Evolutionary conservation across 2,888 invertebrate species (phyloP).

Genomic region (Criorhina ranunculi): DNA sequence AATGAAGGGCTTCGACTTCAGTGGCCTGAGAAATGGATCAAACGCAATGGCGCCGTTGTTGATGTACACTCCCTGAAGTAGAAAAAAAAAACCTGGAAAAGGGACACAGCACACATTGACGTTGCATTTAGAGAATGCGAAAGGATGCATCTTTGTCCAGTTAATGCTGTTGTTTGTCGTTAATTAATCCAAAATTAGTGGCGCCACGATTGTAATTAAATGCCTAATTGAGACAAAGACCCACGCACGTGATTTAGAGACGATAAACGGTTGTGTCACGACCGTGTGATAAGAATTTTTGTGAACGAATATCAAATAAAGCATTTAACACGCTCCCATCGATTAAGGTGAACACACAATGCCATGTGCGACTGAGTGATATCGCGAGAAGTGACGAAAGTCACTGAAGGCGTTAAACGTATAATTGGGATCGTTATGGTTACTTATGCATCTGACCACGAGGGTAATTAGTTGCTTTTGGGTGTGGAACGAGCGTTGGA

Average conservation of each 20-base stretch:
- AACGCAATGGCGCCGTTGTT: conserved; percentile 51
- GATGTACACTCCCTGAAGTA: conserved; percentile 42
- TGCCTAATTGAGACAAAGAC: conserved; percentile 15
- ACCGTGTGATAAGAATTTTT: conserved; percentile 14
- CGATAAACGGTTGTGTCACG: conserved; percentile 18
- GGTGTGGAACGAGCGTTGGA: too few relatives aligned
- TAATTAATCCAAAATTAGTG: conserved; percentile 13
- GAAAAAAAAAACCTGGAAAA: conserved; percentile 4
- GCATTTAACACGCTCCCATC: conserved; percentile 32
- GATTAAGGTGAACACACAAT: conserved; percentile 6
- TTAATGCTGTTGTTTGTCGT: not conserved
- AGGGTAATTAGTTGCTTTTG: too few relatives aligned
- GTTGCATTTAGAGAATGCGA: conserved; percentile 33
- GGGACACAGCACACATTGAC: not conserved
- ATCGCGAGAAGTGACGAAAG: conserved; percentile 14
- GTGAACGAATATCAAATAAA: conserved; percentile 30
- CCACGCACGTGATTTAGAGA: not conserved
- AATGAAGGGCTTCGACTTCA: conserved; percentile 44
- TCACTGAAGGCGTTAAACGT: conserved; percentile 11
- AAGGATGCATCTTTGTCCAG: conserved; percentile 31
- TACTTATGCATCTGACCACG: conserved; percentile 8
- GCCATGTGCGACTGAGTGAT: conserved; percentile 13
- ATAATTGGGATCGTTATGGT: conserved; percentile 18
- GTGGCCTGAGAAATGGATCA: conserved; percentile 49
- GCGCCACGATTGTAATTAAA: conserved; percentile 3